Conservation (phyloP, 2,113 vertebrate genomes). For the Piliocolobus tephrosceles region DNA sequence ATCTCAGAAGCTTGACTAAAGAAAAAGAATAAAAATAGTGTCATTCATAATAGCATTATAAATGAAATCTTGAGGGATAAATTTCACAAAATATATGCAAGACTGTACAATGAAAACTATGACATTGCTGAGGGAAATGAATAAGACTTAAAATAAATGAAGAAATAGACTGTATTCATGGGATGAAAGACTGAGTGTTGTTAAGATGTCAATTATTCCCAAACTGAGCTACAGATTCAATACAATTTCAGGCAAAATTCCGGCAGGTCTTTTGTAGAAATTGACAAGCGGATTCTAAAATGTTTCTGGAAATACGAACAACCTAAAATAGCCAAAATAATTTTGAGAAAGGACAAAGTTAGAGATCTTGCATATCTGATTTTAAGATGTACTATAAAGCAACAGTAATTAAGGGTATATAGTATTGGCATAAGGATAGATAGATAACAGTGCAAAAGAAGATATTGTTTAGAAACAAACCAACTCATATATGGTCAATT, state of each 20-base stretch:
- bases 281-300: neutral
- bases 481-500: neutral
- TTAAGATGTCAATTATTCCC: neutral
- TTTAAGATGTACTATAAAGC: neutral
- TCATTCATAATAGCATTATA: neutral
- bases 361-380: neutral
- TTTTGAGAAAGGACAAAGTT: neutral
- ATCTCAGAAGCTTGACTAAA: too few species aligned
- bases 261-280: neutral
- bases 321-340: neutral
- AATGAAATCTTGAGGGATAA: neutral
- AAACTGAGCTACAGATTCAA: neutral
- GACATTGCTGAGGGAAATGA: neutral
- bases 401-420: neutral
- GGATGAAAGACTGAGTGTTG: neutral
- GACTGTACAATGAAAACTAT: neutral
- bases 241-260: neutral
- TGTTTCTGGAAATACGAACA: neutral
- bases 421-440: neutral
- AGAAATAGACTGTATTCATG: neutral
- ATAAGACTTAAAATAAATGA: neutral
- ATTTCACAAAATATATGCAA: neutral
- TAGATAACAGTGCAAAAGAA: neutral
- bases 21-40: neutral
- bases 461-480: neutral